Evolutionary conservation across 2,888 invertebrate species (phyloP).

Genomic region (Cephus pygmeus): DNA sequence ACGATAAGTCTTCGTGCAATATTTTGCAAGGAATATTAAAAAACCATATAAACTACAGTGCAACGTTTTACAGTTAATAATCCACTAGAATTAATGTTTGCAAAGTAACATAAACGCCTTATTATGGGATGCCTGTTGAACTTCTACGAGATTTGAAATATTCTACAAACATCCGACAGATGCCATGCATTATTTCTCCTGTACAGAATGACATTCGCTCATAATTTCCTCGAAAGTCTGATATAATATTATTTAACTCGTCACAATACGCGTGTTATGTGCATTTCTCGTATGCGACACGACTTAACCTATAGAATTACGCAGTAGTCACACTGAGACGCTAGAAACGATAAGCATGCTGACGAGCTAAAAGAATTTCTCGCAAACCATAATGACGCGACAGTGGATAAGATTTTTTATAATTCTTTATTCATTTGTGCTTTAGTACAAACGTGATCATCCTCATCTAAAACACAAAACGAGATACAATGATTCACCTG

Average conservation of each 20-base stretch:
- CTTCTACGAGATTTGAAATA: no score
- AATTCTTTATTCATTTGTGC: slow-evolving; percentile 58
- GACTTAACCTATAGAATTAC: no score
- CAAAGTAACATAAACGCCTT: no score
- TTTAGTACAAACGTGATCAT: slow-evolving; percentile 51
- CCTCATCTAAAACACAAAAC: slow-evolving; percentile 39
- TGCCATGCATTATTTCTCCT: neutral
- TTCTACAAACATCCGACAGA: no score
- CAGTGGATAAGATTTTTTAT: slow-evolving; percentile 25
- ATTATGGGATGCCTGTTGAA: no score
- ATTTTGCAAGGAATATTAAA: no score
- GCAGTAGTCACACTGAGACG: no score
- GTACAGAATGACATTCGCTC: neutral
- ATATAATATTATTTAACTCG: neutral
- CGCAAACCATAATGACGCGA: neutral
- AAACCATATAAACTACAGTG: no score
- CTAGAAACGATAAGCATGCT: no score
- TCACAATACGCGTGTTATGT: no score
- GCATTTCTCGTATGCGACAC: no score
- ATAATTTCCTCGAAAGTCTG: neutral
- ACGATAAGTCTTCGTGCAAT: neutral
- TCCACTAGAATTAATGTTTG: neutral
- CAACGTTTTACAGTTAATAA: no score
- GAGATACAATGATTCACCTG: slow-evolving; percentile 26
- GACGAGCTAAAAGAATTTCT: neutral